Conservation (phyloP, 2,113 vertebrate genomes). For the Myotis yumanensis region DNA sequence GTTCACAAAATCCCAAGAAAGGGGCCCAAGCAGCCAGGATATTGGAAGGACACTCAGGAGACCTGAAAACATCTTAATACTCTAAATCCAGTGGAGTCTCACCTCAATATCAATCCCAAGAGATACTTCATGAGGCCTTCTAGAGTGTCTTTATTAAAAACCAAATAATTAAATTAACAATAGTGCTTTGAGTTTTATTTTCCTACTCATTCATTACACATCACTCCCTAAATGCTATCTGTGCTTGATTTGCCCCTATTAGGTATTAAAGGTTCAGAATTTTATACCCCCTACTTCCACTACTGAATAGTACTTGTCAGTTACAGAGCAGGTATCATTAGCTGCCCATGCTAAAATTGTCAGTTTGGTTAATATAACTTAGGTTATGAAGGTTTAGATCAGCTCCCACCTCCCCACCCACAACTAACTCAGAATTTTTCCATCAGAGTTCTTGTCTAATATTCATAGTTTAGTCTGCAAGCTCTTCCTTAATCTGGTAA, state of each 20-base stretch:
- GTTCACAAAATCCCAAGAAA: not conserved
- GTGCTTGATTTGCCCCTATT: not conserved
- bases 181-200: not conserved
- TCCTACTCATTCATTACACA: not conserved
- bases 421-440: not conserved
- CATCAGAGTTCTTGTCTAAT: slow-evolving; percentile 13
- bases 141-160: not conserved
- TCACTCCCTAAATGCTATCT: not conserved
- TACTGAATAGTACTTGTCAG: not conserved
- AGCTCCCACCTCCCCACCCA: not conserved
- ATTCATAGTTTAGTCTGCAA: not conserved
- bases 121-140: not conserved
- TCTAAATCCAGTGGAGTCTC: not conserved
- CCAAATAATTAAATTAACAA: not conserved
- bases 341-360: not conserved
- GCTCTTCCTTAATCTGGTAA: not conserved
- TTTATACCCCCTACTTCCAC: not conserved
- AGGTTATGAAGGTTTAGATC: not conserved
- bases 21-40: not conserved
- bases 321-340: not conserved
- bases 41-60: not conserved
- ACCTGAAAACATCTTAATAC: not conserved
- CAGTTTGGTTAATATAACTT: not conserved
- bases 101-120: not conserved
- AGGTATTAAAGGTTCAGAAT: not conserved